Evolutionary conservation across 2,888 invertebrate species (phyloP).

Genomic region (Cerastis rubricosa): DNA sequence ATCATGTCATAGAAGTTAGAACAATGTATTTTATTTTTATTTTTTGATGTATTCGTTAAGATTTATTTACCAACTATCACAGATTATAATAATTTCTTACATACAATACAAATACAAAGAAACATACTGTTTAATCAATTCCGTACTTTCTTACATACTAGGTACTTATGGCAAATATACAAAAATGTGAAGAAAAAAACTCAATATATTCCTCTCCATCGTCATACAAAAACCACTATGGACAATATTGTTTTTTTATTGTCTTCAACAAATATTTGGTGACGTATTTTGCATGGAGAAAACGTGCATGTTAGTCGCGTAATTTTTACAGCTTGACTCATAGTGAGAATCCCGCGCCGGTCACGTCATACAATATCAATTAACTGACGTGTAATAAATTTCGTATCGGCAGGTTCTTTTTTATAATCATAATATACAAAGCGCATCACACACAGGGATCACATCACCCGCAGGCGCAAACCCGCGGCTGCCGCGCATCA

Average conservation of each 20-base stretch:
- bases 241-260: too few relatives aligned
- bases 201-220: too few relatives aligned
- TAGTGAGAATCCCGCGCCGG: background rate
- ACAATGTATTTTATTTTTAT: too few relatives aligned
- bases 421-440: background rate
- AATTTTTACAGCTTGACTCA: constrained; percentile 1
- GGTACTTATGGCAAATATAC: background rate
- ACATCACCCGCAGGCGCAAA: too few relatives aligned
- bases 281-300: background rate
- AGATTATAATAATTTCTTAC: constrained; percentile 38
- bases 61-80: too few relatives aligned
- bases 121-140: background rate
- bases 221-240: background rate
- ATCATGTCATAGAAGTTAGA: constrained; percentile 40
- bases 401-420: background rate
- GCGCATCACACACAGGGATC: too few relatives aligned
- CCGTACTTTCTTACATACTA: constrained; percentile 30
- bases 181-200: background rate
- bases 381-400: background rate
- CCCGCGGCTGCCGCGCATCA: too few relatives aligned
- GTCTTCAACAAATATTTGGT: background rate
- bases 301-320: background rate
- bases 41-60: too few relatives aligned
- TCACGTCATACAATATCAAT: background rate
- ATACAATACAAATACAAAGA: background rate